These are phyloP conservation scores for Bufotes viridis DNA, from an alignment of 2,797 vertebrate species.

Conservation along the genomic window DNA sequence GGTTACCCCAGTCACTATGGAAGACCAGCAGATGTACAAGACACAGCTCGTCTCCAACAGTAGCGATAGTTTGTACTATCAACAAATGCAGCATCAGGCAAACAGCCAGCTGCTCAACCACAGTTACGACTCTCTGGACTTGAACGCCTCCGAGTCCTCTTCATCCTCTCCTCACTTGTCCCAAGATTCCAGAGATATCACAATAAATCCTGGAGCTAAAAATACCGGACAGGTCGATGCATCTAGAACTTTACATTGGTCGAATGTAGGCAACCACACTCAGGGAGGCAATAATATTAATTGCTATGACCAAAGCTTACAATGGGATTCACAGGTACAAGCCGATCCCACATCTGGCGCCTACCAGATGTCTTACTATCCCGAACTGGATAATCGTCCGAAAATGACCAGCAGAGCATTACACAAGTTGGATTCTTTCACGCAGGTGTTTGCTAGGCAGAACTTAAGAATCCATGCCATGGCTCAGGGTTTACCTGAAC, in stretches of 20 bases:
- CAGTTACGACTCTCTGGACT: conserved; percentile 75
- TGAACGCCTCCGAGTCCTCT: conserved; percentile 76
- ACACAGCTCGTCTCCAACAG: conserved; percentile 75
- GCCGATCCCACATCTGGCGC: conserved; percentile 68
- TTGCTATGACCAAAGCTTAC: conserved; percentile 71
- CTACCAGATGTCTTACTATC: conserved; percentile 75
- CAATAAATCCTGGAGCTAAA: conserved; percentile 78
- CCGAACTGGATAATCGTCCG: conserved; percentile 75
- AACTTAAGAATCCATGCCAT: conserved; percentile 81
- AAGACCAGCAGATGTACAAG: conserved; percentile 84
- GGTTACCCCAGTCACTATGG: conserved; percentile 77
- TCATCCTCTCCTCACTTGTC: conserved; percentile 80
- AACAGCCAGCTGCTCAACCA: conserved; percentile 72
- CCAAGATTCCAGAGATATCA: conserved; percentile 78
- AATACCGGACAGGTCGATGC: conserved; percentile 74
- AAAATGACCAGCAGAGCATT: conserved; percentile 79
- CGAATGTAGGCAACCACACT: conserved; percentile 75
- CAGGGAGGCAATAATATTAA: conserved; percentile 71
- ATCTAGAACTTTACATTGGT: conserved; percentile 75
- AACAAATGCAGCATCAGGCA: conserved; percentile 72
- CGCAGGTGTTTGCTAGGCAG: conserved; percentile 84
- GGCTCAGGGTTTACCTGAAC: conserved; percentile 76
- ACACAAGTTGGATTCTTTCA: conserved; percentile 86
- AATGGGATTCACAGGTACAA: conserved; percentile 74
- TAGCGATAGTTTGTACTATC: conserved; percentile 79